These are phyloP conservation scores for Hydropotes inermis DNA, from an alignment of 2,113 vertebrate genomes.

Conservation along the genomic window DNA sequence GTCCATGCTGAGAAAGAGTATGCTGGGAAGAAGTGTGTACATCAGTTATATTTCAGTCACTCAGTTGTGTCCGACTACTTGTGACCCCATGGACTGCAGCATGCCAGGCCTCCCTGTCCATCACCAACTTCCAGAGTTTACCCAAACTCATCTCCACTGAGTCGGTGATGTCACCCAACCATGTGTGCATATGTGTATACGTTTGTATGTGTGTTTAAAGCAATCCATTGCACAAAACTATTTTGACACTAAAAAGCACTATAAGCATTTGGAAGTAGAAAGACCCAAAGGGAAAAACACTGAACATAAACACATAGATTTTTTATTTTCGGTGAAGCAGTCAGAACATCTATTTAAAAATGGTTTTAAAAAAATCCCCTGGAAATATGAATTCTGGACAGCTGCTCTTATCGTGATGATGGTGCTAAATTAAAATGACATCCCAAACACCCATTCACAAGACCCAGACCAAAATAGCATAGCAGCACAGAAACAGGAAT, in stretches of 20 bases:
- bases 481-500: conserved; percentile 29
- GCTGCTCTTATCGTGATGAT: conserved; percentile 22
- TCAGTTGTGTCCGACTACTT: neutral
- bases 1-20: neutral
- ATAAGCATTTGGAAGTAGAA: conserved; percentile 20
- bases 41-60: neutral
- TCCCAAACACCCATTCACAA: conserved; percentile 26
- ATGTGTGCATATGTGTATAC: neutral
- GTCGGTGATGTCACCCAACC: neutral
- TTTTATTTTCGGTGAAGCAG: neutral
- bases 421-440: conserved; percentile 54
- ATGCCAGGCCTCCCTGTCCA: neutral
- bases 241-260: neutral
- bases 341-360: conserved; percentile 19
- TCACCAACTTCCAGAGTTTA: neutral
- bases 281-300: neutral
- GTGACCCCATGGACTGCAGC: neutral
- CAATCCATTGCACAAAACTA: neutral
- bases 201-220: neutral
- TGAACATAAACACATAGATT: neutral
- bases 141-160: neutral
- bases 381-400: conserved; percentile 49
- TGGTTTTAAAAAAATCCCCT: neutral
- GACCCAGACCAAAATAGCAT: conserved; percentile 24
- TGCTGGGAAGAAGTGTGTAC: neutral